Evolutionary conservation across 2,888 invertebrate species (phyloP), one percentile per base, ranked within the genome.

Genomic region (Tipula unca): DNA sequence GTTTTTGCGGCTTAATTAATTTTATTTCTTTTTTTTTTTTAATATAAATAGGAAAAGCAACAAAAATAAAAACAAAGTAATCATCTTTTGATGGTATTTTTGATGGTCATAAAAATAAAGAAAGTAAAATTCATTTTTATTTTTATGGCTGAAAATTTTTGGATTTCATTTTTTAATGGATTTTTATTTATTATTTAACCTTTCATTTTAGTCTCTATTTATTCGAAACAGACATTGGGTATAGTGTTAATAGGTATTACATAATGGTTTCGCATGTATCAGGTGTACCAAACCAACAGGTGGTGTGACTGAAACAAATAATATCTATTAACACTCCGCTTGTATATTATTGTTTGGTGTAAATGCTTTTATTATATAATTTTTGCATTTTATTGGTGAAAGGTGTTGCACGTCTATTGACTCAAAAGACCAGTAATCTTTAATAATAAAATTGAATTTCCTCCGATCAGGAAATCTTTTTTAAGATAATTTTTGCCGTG

Each of bases 151-250:
- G 1, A 69, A 69, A 6, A 69, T 69, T 69, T 69, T 69, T 69
- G 69, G 69, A 25, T 69, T 69, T 69, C 69, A 69, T 69, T 69
- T 69, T 69, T 69, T 69, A 69, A 69, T 69, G 69, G 69, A 69
- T 20, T 69, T 69, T 25, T 69, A 69, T 69, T 69, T 69, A 25
- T 69, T 69, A 25, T 20, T 25, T 10, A 8, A 69, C 25, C 69
- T 25, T 69, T 69, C 10, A 10, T 25, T 69, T n/a, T 69, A 10
- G 69, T 69, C 25, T 69, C 25, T n/a, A 25, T 69, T 25, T 69
- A 25, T 69, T 14, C 25, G 14, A 69, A 69, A 69, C 4, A 17
- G 69, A 69, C 69, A 25, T 25, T 69, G 69, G 4, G 69, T n/a
- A 25, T 25, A 69, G 69, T 69, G 69, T 25, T 69, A 69, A 32